Evolutionary conservation across 2,888 invertebrate species (phyloP).

Genomic region (Epinotia demarniana): DNA sequence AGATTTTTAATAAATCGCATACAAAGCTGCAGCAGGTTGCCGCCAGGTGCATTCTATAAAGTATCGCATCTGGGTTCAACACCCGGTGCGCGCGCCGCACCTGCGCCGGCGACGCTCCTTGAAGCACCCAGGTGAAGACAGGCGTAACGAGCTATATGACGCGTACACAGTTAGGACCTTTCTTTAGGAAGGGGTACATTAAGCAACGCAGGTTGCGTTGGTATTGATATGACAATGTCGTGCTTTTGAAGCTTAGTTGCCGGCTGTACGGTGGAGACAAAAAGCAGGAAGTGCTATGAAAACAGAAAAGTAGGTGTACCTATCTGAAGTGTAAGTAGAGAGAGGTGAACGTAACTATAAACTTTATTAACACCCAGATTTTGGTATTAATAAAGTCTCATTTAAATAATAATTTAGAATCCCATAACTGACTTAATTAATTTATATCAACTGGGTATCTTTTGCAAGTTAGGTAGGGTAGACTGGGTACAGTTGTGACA

Average conservation of each 20-base stretch:
- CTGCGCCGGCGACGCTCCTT: constrained; percentile 20
- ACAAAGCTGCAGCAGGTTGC: constrained; percentile 32
- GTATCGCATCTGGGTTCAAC: constrained; percentile 17
- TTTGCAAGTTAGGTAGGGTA: too few relatives aligned
- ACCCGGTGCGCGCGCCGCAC: not conserved
- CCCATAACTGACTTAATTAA: too few relatives aligned
- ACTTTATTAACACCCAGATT: not conserved
- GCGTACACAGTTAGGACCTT: not conserved
- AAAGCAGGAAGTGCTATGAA: constrained; percentile 10
- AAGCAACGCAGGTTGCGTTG: not conserved
- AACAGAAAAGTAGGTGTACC: not conserved
- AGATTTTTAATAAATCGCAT: constrained; percentile 3
- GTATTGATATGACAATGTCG: not conserved
- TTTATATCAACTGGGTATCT: too few relatives aligned
- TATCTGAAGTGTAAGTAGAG: not conserved
- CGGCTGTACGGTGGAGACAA: not conserved
- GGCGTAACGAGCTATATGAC: not conserved
- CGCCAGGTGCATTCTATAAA: constrained; percentile 36
- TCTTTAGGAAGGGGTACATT: not conserved
- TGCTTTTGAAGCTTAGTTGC: not conserved
- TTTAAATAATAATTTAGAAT: not conserved
- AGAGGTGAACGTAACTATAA: not conserved
- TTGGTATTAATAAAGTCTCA: not conserved
- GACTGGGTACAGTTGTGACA: too few relatives aligned
- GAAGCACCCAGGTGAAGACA: not conserved